Percentiles rank a stretch among this genome's conserved stretches.
Conservation (phyloP, 1,140 invertebrate genomes). For the Drosophila arawakana region DNA sequence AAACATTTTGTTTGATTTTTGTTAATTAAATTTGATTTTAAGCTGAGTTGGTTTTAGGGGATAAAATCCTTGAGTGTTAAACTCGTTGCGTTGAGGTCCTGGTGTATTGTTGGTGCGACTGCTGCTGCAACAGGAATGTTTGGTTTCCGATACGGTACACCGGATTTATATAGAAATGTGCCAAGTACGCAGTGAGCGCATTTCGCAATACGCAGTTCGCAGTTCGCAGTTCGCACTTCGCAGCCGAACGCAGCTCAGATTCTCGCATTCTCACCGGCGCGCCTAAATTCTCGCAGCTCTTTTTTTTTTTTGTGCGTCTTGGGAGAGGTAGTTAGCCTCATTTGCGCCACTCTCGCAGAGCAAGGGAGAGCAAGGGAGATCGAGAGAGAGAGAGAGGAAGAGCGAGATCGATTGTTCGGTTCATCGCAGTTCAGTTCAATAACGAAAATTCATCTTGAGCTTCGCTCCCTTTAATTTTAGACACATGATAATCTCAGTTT, state of each 20-base stretch:
- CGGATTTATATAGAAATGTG: conserved; percentile 81
- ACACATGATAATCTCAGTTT: conserved; percentile 44
- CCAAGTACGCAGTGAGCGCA: conserved; percentile 57
- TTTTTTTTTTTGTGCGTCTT: neutral
- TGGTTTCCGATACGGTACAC: conserved; percentile 65
- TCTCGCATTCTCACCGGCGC: conserved; percentile 32
- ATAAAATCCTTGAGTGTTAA: conserved; percentile 31
- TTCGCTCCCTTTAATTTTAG: conserved; percentile 72
- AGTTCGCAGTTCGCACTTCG: conserved; percentile 9
- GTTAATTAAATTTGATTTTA: conserved; percentile 31
- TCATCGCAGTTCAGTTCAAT: conserved; percentile 38
- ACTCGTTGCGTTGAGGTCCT: conserved; percentile 41
- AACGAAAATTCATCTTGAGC: conserved; percentile 34
- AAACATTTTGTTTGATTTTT: conserved; percentile 59
- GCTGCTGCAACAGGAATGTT: conserved; percentile 80
- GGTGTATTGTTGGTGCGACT: conserved; percentile 45
- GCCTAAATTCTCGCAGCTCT: conserved; percentile 49
- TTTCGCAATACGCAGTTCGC: conserved; percentile 35
- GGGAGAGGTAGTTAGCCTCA: conserved; percentile 55
- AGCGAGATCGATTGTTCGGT: conserved; percentile 20
- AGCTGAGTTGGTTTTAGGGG: neutral
- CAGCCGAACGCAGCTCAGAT: neutral
- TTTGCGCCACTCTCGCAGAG: conserved; percentile 45
- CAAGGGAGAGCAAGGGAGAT: neutral
- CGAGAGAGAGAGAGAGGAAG: too few relatives aligned